These are phyloP conservation scores for Lutjanus argentimaculatus DNA, from an alignment of 2,797 vertebrate species.

Conservation along the genomic window DNA sequence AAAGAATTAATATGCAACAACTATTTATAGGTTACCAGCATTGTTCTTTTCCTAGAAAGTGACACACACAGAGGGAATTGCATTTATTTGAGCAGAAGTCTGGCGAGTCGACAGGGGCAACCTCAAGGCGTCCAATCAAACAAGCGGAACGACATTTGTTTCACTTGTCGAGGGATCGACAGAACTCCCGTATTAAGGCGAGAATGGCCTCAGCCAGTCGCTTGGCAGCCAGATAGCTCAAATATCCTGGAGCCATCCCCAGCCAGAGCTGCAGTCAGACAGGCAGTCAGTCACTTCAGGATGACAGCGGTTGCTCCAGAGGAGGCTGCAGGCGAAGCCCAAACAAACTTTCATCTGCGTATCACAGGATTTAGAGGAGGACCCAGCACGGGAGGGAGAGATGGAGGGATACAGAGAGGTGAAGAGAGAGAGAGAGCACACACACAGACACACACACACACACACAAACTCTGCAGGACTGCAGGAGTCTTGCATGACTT, in stretches of 20 bases:
- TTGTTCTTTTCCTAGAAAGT: constrained; percentile 19
- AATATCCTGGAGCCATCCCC: constrained; percentile 63
- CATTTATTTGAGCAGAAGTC: constrained; percentile 44
- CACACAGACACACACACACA: constrained; percentile 12
- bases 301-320: constrained; percentile 61
- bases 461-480: constrained; percentile 21
- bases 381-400: constrained; percentile 45
- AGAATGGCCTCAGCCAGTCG: constrained; percentile 36
- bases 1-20: neutral
- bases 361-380: constrained; percentile 68
- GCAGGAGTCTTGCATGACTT: constrained; percentile 29
- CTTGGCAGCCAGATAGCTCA: constrained; percentile 51
- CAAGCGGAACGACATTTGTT: constrained; percentile 51
- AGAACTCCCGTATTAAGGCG: constrained; percentile 33
- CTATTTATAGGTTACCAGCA: neutral
- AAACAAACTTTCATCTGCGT: constrained; percentile 81
- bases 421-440: constrained; percentile 10
- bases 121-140: constrained; percentile 61
- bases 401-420: constrained; percentile 45
- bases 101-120: constrained; percentile 19
- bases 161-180: constrained; percentile 57
- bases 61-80: constrained; percentile 15
- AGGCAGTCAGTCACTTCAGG: constrained; percentile 59
- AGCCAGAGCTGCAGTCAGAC: constrained; percentile 46
- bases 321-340: constrained; percentile 69